Conservation (phyloP, 2,113 vertebrate species). For the Erythrocebus patas region DNA sequence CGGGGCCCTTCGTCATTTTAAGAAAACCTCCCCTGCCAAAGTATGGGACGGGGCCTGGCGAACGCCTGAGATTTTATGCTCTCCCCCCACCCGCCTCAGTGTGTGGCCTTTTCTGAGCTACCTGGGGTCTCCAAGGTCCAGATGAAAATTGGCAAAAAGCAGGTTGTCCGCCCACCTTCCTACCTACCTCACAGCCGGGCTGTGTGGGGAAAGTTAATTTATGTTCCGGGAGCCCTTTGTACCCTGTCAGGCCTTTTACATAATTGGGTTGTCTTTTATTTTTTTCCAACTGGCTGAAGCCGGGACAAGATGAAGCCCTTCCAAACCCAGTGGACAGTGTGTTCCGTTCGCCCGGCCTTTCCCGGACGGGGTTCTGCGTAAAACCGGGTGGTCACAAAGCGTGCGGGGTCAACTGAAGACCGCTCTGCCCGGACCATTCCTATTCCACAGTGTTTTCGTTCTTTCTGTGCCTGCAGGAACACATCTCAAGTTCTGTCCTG, state of each 20-base stretch:
- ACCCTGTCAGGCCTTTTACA: no score
- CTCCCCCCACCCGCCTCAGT: background rate
- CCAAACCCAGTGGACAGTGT: rapidly evolving
- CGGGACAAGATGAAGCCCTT: rapidly evolving
- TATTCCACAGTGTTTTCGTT: background rate
- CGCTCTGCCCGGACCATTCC: no score
- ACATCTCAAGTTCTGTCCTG: rapidly evolving
- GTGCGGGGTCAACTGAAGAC: background rate
- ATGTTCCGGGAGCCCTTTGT: rapidly evolving
- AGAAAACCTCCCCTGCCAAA: no score
- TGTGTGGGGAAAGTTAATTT: background rate
- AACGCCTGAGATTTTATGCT: no score
- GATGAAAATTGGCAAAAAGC: background rate
- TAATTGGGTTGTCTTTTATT: rapidly evolving
- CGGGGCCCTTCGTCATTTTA: background rate
- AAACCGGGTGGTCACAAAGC: no score
- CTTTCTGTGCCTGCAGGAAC: no score
- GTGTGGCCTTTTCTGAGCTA: background rate
- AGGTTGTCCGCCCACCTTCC: rapidly evolving
- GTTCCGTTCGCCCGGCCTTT: background rate
- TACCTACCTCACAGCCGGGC: background rate
- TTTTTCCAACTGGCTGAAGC: rapidly evolving
- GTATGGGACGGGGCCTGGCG: no score
- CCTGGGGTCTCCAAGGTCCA: background rate
- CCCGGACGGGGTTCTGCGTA: no score